Conservation (phyloP, 1,140 invertebrate genomes). For the Triops cancriformis region DNA sequence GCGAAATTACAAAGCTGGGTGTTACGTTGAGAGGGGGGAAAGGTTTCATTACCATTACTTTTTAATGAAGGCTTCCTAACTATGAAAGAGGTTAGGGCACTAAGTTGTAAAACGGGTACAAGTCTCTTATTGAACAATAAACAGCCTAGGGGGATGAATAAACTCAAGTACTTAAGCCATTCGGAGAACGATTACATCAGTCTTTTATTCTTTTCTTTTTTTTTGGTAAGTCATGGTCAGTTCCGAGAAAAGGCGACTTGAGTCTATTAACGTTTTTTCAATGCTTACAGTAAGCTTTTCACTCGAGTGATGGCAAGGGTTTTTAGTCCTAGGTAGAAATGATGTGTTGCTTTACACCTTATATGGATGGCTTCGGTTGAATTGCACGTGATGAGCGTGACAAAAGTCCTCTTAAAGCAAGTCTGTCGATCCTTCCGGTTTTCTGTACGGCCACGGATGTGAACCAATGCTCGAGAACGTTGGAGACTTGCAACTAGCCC, state of each 20-base stretch:
- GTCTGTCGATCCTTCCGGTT: conserved; percentile 1
- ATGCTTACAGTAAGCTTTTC: not conserved
- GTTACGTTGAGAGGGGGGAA: not conserved
- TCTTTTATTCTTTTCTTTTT: too few relatives aligned
- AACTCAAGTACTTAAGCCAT: not conserved
- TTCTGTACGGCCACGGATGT: not conserved
- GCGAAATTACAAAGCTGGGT: not conserved
- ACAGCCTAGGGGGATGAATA: not conserved
- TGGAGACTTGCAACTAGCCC: not conserved
- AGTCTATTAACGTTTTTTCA: not conserved
- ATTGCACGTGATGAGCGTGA: conserved; percentile 9
- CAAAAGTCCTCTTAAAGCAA: conserved; percentile 14
- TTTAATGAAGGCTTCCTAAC: not conserved
- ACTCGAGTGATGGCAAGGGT: not conserved
- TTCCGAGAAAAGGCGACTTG: too few relatives aligned
- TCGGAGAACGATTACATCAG: not conserved
- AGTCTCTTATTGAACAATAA: not conserved
- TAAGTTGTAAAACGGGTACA: not conserved
- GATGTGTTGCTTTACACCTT: not conserved
- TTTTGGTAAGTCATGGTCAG: too few relatives aligned
- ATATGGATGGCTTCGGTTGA: not conserved
- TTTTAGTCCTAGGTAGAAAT: not conserved
- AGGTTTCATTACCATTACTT: not conserved
- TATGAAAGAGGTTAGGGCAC: not conserved
- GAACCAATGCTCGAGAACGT: not conserved